These are phyloP conservation scores for Eira barbara DNA, from an alignment of 2,113 vertebrate genomes.

Conservation along the genomic window DNA sequence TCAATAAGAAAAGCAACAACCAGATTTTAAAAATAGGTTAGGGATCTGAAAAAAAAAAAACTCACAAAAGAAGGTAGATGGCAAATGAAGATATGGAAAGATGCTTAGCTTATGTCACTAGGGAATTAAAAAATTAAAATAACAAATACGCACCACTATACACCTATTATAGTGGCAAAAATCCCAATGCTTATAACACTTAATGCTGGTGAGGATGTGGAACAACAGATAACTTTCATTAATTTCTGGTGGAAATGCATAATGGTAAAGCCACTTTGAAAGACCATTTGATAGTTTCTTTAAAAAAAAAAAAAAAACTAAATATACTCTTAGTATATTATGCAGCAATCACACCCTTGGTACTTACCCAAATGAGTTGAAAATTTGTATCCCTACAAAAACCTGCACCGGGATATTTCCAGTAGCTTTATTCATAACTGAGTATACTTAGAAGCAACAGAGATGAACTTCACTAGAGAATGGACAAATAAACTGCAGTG, in stretches of 20 bases:
- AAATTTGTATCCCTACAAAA: neutral
- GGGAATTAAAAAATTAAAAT: neutral
- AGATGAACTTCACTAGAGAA: neutral
- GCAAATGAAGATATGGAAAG: neutral
- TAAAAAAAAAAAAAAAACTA: neutral
- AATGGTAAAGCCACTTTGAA: neutral
- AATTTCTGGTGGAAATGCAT: neutral
- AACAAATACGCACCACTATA: neutral
- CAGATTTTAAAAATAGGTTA: neutral
- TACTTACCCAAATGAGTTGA: neutral
- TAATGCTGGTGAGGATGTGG: neutral
- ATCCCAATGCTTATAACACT: neutral
- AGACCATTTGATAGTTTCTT: neutral
- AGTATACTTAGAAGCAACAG: neutral
- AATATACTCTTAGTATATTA: too few relatives aligned
- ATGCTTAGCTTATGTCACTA: neutral
- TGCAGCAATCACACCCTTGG: neutral
- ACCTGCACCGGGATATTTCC: neutral
- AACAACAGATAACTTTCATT: neutral
- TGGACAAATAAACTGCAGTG: neutral
- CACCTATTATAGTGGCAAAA: neutral
- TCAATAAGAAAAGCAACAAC: neutral
- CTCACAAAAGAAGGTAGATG: neutral
- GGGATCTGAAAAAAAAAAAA: neutral
- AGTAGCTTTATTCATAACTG: neutral